Evolutionary conservation across 2,113 vertebrate species (phyloP).

Genomic region (Sander vitreus): DNA sequence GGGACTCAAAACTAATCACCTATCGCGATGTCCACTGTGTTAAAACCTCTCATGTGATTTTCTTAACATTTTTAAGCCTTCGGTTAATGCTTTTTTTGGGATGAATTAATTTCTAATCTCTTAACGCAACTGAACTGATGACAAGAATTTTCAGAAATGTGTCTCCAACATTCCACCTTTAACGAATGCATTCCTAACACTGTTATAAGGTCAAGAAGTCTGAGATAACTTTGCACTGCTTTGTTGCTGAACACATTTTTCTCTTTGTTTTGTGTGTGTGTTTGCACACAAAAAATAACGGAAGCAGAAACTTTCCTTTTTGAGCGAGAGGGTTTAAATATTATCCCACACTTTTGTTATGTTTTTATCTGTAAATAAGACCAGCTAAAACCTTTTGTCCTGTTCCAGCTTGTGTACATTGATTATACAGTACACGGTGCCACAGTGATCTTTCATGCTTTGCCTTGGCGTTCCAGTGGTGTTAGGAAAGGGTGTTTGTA

Average conservation of each 20-base stretch:
- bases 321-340: slow-evolving; percentile 47
- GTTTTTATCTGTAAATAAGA: slow-evolving; percentile 73
- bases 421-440: slow-evolving; percentile 51
- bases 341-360: slow-evolving; percentile 44
- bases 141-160: slow-evolving; percentile 29
- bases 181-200: slow-evolving; percentile 64
- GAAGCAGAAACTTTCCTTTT: slow-evolving; percentile 61
- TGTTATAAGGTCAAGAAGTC: slow-evolving; percentile 53
- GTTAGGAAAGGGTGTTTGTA: slow-evolving; percentile 64
- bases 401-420: slow-evolving; percentile 56
- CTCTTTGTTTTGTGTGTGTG: slow-evolving; percentile 21
- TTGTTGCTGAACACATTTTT: slow-evolving; percentile 52
- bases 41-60: slow-evolving; percentile 54
- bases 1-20: slow-evolving; percentile 70
- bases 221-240: slow-evolving; percentile 72
- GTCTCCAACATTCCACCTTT: slow-evolving; percentile 73
- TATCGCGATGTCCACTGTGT: slow-evolving; percentile 52
- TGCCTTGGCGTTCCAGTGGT: slow-evolving; percentile 75
- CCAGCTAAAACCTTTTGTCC: slow-evolving; percentile 57
- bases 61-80: slow-evolving; percentile 45
- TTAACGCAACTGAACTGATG: slow-evolving; percentile 14
- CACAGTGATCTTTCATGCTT: slow-evolving; percentile 64
- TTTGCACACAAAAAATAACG: slow-evolving; percentile 40
- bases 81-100: slow-evolving; percentile 49
- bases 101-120: slow-evolving; percentile 55